A percentile compares a stretch with the other conserved stretches of the same genome.
These are phyloP conservation scores for Solea senegalensis DNA, from an alignment of 2,113 vertebrate species.

Conservation along the genomic window DNA sequence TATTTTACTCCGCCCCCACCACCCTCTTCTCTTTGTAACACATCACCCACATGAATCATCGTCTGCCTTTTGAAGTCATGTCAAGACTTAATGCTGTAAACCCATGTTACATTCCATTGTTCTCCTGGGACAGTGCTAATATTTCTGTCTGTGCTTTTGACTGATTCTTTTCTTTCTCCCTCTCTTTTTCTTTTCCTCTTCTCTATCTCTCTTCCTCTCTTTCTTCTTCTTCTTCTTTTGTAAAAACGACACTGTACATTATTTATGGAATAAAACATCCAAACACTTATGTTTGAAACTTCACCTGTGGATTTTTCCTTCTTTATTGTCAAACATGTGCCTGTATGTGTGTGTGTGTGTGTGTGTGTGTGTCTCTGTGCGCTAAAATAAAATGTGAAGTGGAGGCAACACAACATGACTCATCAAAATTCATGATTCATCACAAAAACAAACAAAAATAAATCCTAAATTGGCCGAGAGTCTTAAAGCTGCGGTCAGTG, in stretches of 20 bases:
- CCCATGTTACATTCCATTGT: conserved; percentile 74
- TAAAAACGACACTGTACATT: conserved; percentile 68
- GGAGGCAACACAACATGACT: too few species aligned
- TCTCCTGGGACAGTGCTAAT: conserved; percentile 66
- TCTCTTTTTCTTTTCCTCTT: conserved; percentile 29
- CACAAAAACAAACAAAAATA: neutral
- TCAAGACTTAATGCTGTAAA: conserved; percentile 64
- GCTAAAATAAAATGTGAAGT: too few species aligned
- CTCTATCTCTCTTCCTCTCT: conserved; percentile 54
- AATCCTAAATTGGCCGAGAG: neutral
- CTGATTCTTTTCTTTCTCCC: conserved; percentile 53
- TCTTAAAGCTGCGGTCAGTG: too few species aligned
- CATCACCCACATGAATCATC: conserved; percentile 73
- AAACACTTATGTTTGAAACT: conserved; percentile 78
- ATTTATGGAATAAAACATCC: conserved; percentile 83
- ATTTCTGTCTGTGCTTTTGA: conserved; percentile 70
- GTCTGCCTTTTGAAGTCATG: conserved; percentile 71
- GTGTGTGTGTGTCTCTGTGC: too few species aligned
- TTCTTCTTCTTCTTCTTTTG: conserved; percentile 52
- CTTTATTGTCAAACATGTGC: conserved; percentile 68
- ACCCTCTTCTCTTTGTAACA: conserved; percentile 37
- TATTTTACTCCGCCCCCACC: neutral
- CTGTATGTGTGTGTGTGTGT: conserved; percentile 36
- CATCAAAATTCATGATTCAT: too few species aligned
- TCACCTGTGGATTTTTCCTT: conserved; percentile 78